Conservation (phyloP, 2,113 vertebrate genomes). For the Cettia cetti region DNA sequence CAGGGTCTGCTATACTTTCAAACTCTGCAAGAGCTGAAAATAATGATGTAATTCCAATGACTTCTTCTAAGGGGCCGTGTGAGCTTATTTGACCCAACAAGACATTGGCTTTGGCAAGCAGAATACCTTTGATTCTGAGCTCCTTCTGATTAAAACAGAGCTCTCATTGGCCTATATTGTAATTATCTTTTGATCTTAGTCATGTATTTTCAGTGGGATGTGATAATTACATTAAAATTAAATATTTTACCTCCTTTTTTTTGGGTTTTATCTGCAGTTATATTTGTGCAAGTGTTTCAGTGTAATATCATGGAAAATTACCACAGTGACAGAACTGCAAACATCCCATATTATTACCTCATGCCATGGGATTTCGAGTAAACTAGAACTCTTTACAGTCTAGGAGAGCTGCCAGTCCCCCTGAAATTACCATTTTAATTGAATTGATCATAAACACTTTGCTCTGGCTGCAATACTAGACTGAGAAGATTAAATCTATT, state of each 20-base stretch:
- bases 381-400: constrained; percentile 36
- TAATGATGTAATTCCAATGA: not conserved
- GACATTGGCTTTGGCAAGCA: not conserved
- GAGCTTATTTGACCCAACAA: not conserved
- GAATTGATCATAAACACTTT: constrained; percentile 45
- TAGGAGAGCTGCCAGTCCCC: constrained; percentile 40
- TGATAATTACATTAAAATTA: not conserved
- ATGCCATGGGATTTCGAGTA: constrained; percentile 17
- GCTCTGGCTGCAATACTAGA: constrained; percentile 2
- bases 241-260: not conserved
- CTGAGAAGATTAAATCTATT: constrained; percentile 29
- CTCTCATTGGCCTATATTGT: not conserved
- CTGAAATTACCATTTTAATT: constrained; percentile 64
- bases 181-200: not conserved
- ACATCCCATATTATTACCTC: not conserved
- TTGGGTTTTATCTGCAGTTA: not conserved
- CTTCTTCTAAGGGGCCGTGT: not conserved
- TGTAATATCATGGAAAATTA: not conserved
- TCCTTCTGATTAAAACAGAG: not conserved
- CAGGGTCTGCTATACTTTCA: not conserved
- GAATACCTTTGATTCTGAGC: not conserved
- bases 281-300: not conserved
- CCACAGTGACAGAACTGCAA: not conserved
- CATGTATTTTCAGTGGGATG: not conserved
- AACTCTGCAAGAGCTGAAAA: not conserved